These are phyloP conservation scores for Sardina pilchardus DNA, from an alignment of 2,113 vertebrate species.

Conservation along the genomic window DNA sequence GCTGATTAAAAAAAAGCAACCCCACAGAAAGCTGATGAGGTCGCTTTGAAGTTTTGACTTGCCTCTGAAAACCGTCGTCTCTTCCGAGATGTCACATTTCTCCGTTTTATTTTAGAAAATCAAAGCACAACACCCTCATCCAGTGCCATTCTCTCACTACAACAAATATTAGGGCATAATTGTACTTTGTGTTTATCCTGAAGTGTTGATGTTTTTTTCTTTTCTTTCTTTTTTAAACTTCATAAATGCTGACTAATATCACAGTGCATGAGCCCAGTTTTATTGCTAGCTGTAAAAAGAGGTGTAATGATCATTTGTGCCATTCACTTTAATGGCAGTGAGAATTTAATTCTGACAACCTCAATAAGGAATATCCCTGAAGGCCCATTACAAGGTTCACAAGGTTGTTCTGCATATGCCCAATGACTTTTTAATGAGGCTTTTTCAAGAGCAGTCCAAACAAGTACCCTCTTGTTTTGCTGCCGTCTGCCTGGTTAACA, in stretches of 20 bases:
- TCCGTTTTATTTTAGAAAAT: background rate
- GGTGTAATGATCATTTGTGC: conserved; percentile 46
- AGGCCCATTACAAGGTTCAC: conserved; percentile 76
- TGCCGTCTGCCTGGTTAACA: conserved; percentile 67
- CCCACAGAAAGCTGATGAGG: conserved; percentile 24
- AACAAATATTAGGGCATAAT: background rate
- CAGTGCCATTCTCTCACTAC: background rate
- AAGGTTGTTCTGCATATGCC: conserved; percentile 74
- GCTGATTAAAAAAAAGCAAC: conserved; percentile 25
- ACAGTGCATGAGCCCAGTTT: conserved; percentile 28
- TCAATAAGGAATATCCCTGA: conserved; percentile 57
- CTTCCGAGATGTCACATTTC: background rate
- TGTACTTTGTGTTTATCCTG: conserved; percentile 2
- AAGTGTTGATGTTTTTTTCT: conserved; percentile 27
- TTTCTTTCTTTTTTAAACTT: background rate
- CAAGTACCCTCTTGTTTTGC: conserved; percentile 70
- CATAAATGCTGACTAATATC: conserved; percentile 28
- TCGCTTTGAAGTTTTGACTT: conserved; percentile 39
- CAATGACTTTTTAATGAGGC: conserved; percentile 83
- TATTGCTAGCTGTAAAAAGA: conserved; percentile 33
- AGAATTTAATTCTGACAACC: conserved; percentile 60
- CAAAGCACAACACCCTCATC: background rate
- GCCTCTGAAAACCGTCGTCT: conserved; percentile 24
- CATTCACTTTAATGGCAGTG: conserved; percentile 31
- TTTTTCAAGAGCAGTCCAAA: conserved; percentile 68